These are phyloP conservation scores for Chaetogeoica ovagalla DNA, from an alignment of 2,888 invertebrate genomes.

Conservation along the genomic window DNA sequence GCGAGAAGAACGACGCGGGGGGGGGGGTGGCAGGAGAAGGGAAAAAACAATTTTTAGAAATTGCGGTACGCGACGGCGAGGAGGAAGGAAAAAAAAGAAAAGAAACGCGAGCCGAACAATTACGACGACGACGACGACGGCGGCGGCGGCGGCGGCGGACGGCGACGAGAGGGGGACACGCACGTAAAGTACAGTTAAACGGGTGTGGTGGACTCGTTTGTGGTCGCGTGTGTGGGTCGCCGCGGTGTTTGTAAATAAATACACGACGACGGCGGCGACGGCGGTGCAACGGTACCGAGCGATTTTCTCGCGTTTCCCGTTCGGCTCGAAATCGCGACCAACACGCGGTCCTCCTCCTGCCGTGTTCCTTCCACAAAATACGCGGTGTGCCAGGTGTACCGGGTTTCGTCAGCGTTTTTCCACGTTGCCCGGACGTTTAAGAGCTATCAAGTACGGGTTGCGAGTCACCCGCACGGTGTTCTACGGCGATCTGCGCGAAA, in stretches of 20 bases:
- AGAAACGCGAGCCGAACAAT: constrained; percentile 2
- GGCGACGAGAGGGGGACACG: constrained; percentile 32
- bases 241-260: constrained; percentile 19
- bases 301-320: constrained; percentile 49
- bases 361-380: too few relatives aligned
- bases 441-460: too few relatives aligned
- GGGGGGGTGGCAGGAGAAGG: too few relatives aligned
- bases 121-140: constrained; percentile 29
- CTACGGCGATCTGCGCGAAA: too few relatives aligned
- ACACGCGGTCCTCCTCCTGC: neutral
- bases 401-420: too few relatives aligned
- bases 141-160: constrained; percentile 15
- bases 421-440: too few relatives aligned
- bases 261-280: neutral
- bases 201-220: constrained; percentile 52
- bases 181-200: constrained; percentile 51
- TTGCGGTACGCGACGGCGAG: too few relatives aligned
- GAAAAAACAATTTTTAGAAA: too few relatives aligned
- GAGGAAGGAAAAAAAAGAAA: neutral
- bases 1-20: too few relatives aligned
- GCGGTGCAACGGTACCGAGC: constrained; percentile 42
- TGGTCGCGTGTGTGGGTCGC: constrained; percentile 49
- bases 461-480: too few relatives aligned
- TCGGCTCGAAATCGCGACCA: constrained; percentile 1
- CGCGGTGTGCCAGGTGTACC: too few relatives aligned